Evolutionary conservation across 2,888 invertebrate species (phyloP).

Genomic region (Mesoligia furuncula): DNA sequence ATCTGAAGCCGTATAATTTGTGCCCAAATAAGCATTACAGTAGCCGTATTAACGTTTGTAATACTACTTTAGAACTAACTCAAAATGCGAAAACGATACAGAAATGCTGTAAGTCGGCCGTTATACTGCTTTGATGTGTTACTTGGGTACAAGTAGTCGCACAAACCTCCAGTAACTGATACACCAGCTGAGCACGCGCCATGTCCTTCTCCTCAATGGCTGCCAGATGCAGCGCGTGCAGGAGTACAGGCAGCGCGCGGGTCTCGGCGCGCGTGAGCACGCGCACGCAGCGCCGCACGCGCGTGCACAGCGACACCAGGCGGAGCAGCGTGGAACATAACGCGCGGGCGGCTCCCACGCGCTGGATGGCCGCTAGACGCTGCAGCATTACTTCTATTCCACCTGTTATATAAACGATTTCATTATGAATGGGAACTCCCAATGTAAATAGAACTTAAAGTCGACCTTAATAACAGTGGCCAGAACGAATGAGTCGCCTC

Average conservation of each 20-base stretch:
- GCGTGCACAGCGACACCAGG: conserved; percentile 96
- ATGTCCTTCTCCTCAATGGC: conserved; percentile 91
- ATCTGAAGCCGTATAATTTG: too few species aligned
- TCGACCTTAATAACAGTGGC: neutral
- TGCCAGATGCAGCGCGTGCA: conserved; percentile 95
- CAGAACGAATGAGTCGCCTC: neutral
- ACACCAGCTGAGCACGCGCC: conserved; percentile 95
- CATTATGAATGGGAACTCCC: neutral
- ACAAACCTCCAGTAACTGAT: conserved; percentile 95
- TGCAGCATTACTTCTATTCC: conserved; percentile 94
- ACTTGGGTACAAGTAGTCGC: too few species aligned
- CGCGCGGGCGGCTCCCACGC: conserved; percentile 96
- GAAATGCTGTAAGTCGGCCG: too few species aligned
- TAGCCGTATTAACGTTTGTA: too few species aligned
- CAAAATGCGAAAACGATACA: too few species aligned
- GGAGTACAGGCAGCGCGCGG: conserved; percentile 95
- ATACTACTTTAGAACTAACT: too few species aligned
- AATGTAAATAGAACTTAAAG: neutral
- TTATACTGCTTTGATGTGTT: too few species aligned
- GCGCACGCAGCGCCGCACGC: conserved; percentile 96
- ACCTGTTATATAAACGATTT: conserved; percentile 71
- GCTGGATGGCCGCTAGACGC: conserved; percentile 95
- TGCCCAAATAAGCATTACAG: too few species aligned
- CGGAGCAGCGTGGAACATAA: conserved; percentile 97
- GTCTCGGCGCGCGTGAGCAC: conserved; percentile 96